Conservation (phyloP, 2,113 vertebrate genomes). For the Nothoprocta pentlandii region DNA sequence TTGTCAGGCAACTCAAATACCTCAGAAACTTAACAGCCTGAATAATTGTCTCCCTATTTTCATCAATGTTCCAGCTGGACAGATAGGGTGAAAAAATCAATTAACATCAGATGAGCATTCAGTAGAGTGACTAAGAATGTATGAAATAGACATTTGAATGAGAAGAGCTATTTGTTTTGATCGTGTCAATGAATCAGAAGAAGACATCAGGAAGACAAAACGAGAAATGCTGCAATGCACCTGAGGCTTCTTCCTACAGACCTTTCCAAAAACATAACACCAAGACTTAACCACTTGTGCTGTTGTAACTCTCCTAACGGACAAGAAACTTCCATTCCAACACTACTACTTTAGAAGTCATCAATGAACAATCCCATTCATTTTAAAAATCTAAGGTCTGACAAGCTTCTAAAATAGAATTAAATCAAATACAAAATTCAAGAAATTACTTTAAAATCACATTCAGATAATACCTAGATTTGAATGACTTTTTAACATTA, state of each 20-base stretch:
- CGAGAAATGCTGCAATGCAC: not conserved
- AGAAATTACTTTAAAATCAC: not conserved
- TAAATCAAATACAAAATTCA: not conserved
- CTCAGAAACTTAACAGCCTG: not conserved
- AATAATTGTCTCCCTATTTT: not conserved
- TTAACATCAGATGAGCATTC: not conserved
- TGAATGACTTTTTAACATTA: not conserved
- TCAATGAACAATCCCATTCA: not conserved
- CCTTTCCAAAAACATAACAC: not conserved
- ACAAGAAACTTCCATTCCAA: not conserved
- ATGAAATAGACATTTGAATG: not conserved
- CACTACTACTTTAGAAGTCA: not conserved
- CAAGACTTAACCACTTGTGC: not conserved
- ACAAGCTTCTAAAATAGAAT: not conserved
- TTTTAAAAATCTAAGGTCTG: not conserved
- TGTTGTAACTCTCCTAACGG: not conserved
- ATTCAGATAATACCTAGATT: not conserved
- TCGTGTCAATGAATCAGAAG: not conserved
- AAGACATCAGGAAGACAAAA: not conserved
- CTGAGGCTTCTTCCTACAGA: not conserved
- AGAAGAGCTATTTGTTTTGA: not conserved
- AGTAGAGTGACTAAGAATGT: not conserved
- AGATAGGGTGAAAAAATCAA: not conserved
- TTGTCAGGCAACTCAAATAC: not conserved
- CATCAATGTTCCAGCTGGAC: fast-evolving